Evolutionary conservation across 2,888 invertebrate species (phyloP).

Genomic region (Ectropis crepuscularia): DNA sequence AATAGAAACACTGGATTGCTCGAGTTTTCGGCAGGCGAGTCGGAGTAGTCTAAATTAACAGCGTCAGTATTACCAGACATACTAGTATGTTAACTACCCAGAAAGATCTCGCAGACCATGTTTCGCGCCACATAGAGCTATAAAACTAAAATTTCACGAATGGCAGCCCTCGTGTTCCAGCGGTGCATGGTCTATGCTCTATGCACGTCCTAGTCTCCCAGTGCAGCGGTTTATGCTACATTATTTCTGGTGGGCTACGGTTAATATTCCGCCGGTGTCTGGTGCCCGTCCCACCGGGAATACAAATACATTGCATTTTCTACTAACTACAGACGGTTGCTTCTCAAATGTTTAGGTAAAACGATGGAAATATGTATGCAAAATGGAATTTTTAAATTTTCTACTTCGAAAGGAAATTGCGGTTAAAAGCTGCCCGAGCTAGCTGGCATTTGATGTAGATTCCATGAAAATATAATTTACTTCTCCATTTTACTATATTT

Average conservation of each 20-base stretch:
- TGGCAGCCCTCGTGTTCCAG: conserved; percentile 48
- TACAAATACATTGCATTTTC: conserved; percentile 68
- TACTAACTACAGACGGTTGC: conserved; percentile 66
- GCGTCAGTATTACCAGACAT: not conserved
- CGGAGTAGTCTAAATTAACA: too few species aligned
- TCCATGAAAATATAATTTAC: not conserved
- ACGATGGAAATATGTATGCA: conserved; percentile 29
- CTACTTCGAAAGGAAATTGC: conserved; percentile 15
- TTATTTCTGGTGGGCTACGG: conserved; percentile 69
- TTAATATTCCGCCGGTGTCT: conserved; percentile 74
- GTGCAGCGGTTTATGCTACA: conserved; percentile 75
- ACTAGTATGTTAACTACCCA: conserved; percentile 2
- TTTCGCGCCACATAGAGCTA: conserved; percentile 10
- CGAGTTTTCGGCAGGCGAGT: too few species aligned
- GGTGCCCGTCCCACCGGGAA: conserved; percentile 65
- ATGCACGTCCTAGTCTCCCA: conserved; percentile 72
- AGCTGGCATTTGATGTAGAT: not conserved
- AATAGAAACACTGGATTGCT: too few species aligned
- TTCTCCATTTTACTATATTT: not conserved
- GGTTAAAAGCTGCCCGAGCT: not conserved
- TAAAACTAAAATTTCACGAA: conserved; percentile 24
- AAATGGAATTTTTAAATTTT: conserved; percentile 23
- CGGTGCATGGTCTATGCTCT: conserved; percentile 61
- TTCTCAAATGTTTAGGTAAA: conserved; percentile 53
- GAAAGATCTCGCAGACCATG: not conserved